Percentiles rank a stretch among this genome's conserved stretches.
phyloP scores from a whole-genome alignment of 2,113 vertebrate species.

The Cyprinodon variegatus region DNA sequence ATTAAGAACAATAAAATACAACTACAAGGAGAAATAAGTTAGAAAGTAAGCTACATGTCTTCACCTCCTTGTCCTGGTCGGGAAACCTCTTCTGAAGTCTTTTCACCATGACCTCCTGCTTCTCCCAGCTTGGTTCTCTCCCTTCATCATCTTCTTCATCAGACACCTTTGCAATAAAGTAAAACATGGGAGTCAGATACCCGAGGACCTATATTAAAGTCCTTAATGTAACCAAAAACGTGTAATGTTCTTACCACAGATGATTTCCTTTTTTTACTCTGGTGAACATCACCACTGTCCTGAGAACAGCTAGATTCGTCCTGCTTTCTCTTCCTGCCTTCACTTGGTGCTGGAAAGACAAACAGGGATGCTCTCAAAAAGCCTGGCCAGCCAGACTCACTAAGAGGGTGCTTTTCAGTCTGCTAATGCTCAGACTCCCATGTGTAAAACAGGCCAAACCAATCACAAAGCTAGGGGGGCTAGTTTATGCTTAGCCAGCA shows the following conservation, averaged over 20 bases:
- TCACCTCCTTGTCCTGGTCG: constrained; percentile 88
- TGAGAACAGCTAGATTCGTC: constrained; percentile 69
- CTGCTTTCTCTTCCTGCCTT: constrained; percentile 82
- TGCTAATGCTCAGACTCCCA: no score
- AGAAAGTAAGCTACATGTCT: not conserved
- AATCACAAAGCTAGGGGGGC: no score
- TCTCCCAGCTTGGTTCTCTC: constrained; percentile 81
- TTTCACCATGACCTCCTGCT: constrained; percentile 85
- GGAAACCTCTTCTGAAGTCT: constrained; percentile 90
- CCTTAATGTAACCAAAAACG: not conserved
- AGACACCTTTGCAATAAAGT: constrained; percentile 27
- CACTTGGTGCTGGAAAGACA: constrained; percentile 57
- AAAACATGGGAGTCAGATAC: not conserved
- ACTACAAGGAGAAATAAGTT: not conserved
- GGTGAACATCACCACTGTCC: constrained; percentile 60
- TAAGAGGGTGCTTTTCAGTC: no score
- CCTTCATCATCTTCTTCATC: constrained; percentile 40
- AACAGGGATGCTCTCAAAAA: constrained; percentile 1
- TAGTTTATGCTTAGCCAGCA: no score
- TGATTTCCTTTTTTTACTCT: constrained; percentile 79
- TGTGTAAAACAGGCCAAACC: no score
- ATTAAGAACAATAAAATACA: not conserved
- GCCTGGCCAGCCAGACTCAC: no score
- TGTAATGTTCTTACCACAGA: constrained; percentile 74
- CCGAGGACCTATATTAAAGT: not conserved